A percentile compares a stretch with the other conserved stretches of the same genome.
Conservation (phyloP, 2,888 invertebrate species). For the Polymixis lichenea region DNA sequence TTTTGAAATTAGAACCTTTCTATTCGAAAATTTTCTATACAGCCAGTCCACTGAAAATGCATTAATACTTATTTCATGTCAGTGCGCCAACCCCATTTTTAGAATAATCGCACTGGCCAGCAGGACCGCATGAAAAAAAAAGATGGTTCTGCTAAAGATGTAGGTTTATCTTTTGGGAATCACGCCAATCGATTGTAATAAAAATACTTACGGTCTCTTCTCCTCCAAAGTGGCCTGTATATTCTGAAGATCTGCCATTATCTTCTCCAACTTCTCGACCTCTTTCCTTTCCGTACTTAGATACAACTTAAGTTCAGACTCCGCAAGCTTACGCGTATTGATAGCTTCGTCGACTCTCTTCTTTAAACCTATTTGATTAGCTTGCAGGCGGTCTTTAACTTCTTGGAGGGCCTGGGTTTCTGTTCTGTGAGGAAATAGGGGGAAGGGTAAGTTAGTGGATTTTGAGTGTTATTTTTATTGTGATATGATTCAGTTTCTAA, state of each 20-base stretch:
- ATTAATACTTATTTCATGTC: no score
- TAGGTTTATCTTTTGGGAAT: no score
- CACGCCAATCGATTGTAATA: background rate
- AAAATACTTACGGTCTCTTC: conserved; percentile 82
- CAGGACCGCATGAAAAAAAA: no score
- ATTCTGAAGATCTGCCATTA: conserved; percentile 88
- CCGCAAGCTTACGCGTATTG: conserved; percentile 89
- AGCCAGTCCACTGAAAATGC: no score
- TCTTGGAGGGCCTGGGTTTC: conserved; percentile 93
- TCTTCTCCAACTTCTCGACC: conserved; percentile 91
- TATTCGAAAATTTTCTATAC: no score
- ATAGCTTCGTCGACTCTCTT: conserved; percentile 93
- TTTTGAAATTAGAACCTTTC: no score
- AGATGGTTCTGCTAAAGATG: no score
- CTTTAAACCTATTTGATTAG: conserved; percentile 92
- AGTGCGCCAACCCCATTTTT: no score
- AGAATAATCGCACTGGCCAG: no score
- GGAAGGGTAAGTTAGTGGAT: background rate
- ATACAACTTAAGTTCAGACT: conserved; percentile 95
- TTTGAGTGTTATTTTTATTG: background rate
- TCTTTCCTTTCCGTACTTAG: conserved; percentile 91
- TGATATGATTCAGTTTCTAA: conserved; percentile 1
- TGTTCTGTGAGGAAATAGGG: conserved; percentile 73
- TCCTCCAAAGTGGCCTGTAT: conserved; percentile 87
- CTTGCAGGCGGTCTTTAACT: conserved; percentile 93